Conservation (phyloP, 2,888 invertebrate genomes). For the Cloeon dipterum region DNA sequence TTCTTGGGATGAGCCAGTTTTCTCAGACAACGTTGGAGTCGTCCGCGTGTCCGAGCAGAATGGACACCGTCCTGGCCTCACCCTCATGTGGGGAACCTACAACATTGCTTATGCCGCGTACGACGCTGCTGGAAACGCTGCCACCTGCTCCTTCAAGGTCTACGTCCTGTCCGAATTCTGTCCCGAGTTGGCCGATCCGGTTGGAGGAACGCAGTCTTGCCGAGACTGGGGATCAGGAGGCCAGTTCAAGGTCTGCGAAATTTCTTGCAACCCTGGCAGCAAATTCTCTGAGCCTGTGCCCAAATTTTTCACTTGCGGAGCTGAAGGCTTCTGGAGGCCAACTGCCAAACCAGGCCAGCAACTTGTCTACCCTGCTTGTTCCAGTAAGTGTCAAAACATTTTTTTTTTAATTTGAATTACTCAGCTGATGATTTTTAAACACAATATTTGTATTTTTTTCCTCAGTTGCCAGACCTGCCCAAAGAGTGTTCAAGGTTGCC, state of each 20-base stretch:
- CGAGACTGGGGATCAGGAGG: conserved; percentile 93
- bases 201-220: conserved; percentile 77
- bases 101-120: conserved; percentile 84
- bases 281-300: conserved; percentile 86
- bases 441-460: too few relatives aligned
- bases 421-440: conserved; percentile 2
- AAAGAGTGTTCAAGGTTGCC: conserved; percentile 76
- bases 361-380: conserved; percentile 76
- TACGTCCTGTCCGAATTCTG: conserved; percentile 84
- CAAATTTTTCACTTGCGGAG: conserved; percentile 92
- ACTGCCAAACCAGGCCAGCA: conserved; percentile 56
- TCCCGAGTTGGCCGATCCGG: conserved; percentile 65
- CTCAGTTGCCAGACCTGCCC: conserved; percentile 68
- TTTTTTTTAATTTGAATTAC: too few relatives aligned
- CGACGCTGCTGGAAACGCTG: conserved; percentile 79
- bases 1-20: conserved; percentile 77
- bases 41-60: conserved; percentile 58
- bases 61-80: conserved; percentile 70
- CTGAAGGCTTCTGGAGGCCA: conserved; percentile 93
- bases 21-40: conserved; percentile 71
- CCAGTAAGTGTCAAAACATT: conserved; percentile 31
- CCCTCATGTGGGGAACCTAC: conserved; percentile 74
- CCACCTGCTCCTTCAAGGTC: conserved; percentile 76
- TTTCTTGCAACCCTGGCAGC: conserved; percentile 62
- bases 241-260: conserved; percentile 87